A percentile compares a stretch with the other conserved stretches of the same genome.
Evolutionary conservation across 2,113 vertebrate genomes (phyloP).

Genomic region (Opisthocomus hoazin): DNA sequence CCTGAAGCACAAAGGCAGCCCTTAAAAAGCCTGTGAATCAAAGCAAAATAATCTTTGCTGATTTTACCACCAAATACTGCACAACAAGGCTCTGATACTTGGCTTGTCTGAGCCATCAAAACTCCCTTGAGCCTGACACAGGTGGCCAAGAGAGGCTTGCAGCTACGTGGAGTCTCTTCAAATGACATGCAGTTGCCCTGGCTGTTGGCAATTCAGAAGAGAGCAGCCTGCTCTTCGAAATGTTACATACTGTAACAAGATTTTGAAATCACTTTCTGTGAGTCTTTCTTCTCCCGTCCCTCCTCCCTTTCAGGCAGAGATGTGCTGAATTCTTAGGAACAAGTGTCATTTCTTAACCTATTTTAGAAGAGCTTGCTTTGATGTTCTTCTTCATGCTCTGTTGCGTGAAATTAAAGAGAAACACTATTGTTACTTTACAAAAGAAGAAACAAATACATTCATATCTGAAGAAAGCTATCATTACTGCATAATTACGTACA

Average conservation of each 20-base stretch:
- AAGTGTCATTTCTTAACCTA: not conserved
- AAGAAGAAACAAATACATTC: not conserved
- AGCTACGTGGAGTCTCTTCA: not conserved
- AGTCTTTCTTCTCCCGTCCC: not conserved
- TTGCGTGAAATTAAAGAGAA: not conserved
- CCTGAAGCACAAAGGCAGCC: not conserved
- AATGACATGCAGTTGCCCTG: not conserved
- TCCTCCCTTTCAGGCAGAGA: not conserved
- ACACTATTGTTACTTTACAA: not conserved
- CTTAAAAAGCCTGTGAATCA: not conserved
- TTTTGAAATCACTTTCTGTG: not conserved
- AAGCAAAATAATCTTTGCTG: not conserved
- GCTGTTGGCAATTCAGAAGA: not conserved
- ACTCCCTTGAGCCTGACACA: not conserved
- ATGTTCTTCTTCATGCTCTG: not conserved
- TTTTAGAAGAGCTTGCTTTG: conserved; percentile 41
- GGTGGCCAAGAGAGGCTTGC: not conserved
- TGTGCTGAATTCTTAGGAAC: not conserved
- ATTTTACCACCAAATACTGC: not conserved
- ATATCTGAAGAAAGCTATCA: not conserved
- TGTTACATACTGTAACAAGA: not conserved
- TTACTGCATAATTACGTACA: not conserved
- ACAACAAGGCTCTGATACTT: not conserved
- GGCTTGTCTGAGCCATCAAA: not conserved
- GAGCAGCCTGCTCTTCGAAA: not conserved